phyloP scores from a whole-genome alignment of 2,888 invertebrate genomes.

The Aphidoletes aphidimyza region DNA sequence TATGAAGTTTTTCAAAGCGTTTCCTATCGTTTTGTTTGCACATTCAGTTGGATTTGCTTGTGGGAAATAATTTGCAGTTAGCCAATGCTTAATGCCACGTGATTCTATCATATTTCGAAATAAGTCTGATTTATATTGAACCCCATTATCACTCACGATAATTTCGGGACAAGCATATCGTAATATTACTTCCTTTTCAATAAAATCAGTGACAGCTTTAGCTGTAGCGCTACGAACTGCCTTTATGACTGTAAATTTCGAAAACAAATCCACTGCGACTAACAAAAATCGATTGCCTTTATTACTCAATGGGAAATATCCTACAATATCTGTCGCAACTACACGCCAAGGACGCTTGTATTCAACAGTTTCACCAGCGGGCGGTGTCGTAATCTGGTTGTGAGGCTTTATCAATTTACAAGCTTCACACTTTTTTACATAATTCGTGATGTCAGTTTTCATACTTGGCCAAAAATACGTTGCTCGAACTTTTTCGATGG shows the following conservation, averaged over 20 bases:
- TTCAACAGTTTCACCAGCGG: background rate
- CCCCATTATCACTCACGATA: too few species aligned
- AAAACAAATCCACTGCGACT: too few species aligned
- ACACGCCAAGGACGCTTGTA: background rate
- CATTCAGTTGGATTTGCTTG: too few species aligned
- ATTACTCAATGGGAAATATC: too few species aligned
- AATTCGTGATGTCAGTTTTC: background rate
- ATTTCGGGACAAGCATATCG: background rate
- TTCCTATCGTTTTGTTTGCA: background rate
- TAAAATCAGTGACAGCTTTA: background rate
- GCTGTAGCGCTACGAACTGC: background rate
- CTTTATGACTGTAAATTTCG: background rate
- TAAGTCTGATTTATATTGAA: too few species aligned
- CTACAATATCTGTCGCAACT: background rate
- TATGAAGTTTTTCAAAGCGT: background rate
- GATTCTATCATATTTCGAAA: too few species aligned
- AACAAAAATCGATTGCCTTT: too few species aligned
- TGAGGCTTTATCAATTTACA: background rate
- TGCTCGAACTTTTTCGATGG: background rate
- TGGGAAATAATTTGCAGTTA: too few species aligned
- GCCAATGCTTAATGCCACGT: too few species aligned
- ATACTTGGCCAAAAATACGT: background rate
- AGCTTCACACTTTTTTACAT: background rate
- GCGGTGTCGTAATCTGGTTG: background rate
- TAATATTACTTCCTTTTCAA: background rate